Conservation (phyloP, 1,140 invertebrate species). For the Penaeus japonicus region DNA sequence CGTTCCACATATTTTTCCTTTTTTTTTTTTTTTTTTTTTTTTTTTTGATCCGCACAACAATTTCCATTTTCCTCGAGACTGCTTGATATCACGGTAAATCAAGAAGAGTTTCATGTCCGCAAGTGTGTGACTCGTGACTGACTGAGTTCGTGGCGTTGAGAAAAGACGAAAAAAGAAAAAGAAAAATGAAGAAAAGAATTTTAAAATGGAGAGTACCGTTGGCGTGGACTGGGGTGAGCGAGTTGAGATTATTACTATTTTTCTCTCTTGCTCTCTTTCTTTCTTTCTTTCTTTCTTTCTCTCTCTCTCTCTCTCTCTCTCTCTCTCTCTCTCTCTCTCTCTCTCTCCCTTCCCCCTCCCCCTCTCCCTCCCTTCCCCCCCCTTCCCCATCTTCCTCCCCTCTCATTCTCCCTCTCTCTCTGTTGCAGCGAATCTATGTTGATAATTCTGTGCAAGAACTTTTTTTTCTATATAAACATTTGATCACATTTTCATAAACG, state of each 20-base stretch:
- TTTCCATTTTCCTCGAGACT: too few species aligned
- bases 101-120: too few species aligned
- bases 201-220: neutral
- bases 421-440: neutral
- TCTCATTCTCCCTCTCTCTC: neutral
- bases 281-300: neutral
- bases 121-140: too few species aligned
- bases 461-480: too few species aligned
- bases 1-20: too few species aligned
- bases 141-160: neutral
- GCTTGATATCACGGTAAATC: too few species aligned
- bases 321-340: neutral
- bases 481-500: too few species aligned
- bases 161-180: neutral
- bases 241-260: neutral
- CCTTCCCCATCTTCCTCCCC: neutral
- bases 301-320: neutral
- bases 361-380: too few species aligned
- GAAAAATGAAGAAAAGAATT: neutral
- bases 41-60: too few species aligned
- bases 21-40: too few species aligned
- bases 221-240: neutral
- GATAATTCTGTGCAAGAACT: too few species aligned
- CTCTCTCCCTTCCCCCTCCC: neutral
- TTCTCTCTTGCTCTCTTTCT: neutral